phyloP scores from a whole-genome alignment of 2,113 vertebrate species.

The Corvus moneduloides region DNA sequence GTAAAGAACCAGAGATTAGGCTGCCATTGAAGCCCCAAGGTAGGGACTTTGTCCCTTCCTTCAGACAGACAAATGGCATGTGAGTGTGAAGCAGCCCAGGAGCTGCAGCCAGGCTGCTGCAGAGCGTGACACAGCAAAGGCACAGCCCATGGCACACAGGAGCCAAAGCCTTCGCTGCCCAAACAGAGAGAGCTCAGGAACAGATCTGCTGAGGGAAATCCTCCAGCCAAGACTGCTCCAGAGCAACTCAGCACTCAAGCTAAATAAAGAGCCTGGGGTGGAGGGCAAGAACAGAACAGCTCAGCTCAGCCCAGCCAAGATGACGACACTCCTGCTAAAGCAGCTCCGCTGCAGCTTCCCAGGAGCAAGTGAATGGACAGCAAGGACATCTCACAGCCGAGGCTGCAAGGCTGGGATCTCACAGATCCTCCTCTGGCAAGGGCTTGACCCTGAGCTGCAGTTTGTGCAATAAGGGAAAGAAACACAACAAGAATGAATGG shows the following conservation, averaged over 20 bases:
- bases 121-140: background rate
- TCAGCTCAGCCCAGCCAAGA: background rate
- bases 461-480: background rate
- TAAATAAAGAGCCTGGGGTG: background rate
- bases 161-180: background rate
- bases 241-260: slow-evolving; percentile 11
- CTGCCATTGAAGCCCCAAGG: background rate
- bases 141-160: background rate
- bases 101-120: background rate
- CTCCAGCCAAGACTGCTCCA: background rate
- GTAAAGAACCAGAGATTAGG: background rate
- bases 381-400: background rate
- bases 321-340: background rate
- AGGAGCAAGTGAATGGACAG: background rate
- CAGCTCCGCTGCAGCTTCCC: background rate
- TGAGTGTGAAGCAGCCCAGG: background rate
- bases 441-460: background rate
- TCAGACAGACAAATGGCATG: background rate
- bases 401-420: background rate
- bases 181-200: background rate
- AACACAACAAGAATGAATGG: background rate
- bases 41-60: background rate
- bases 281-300: background rate
- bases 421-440: background rate
- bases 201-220: background rate